A percentile compares a stretch with the other conserved stretches of the same genome.
Conservation (phyloP, 2,888 invertebrate species). For the Pristionchus mayeri region DNA sequence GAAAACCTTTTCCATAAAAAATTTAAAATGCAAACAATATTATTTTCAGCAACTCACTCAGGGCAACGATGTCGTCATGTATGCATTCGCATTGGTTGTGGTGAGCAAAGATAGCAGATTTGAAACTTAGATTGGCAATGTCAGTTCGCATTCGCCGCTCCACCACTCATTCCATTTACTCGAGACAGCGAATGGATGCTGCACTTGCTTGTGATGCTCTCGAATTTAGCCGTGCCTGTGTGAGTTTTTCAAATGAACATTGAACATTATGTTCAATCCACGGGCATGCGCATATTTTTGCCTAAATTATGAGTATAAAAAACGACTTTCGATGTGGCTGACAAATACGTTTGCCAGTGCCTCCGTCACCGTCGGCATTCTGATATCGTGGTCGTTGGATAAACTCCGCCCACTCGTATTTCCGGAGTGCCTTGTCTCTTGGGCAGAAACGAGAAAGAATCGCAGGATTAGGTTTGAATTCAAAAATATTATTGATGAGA, state of each 20-base stretch:
- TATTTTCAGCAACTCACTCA: conserved; percentile 4
- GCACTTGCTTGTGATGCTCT: not conserved
- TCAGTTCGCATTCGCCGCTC: not conserved
- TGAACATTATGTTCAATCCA: too few species aligned
- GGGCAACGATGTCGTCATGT: too few species aligned
- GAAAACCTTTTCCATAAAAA: not conserved
- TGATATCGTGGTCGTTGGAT: not conserved
- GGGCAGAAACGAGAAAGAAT: too few species aligned
- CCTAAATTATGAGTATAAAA: too few species aligned
- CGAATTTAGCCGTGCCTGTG: not conserved
- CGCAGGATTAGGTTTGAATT: too few species aligned
- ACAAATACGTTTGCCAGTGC: too few species aligned
- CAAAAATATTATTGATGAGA: too few species aligned
- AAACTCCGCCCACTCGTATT: not conserved
- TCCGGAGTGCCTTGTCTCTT: too few species aligned
- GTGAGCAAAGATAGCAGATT: not conserved
- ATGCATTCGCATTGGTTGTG: not conserved
- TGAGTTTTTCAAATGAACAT: not conserved
- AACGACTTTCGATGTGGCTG: too few species aligned
- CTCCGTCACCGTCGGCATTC: not conserved
- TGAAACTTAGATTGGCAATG: not conserved
- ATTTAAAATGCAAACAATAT: too few species aligned
- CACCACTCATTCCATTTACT: not conserved
- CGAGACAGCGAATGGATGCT: not conserved
- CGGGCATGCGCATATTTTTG: too few species aligned